Base-by-base conservation (phyloP, 2,113 vertebrate species). In the Oophaga pumilio region DNA sequence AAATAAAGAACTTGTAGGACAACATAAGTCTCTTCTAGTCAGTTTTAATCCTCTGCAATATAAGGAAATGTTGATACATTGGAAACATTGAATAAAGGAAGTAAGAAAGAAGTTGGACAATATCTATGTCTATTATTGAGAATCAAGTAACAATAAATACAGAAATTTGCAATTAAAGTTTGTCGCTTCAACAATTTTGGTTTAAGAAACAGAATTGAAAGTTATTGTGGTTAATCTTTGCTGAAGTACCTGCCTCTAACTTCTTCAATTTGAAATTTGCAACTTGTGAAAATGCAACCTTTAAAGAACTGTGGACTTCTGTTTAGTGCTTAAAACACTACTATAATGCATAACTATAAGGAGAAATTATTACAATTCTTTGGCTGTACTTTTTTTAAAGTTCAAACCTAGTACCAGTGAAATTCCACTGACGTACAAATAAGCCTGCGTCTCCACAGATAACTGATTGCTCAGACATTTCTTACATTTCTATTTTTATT, bases 401-500 rank as follows among this genome's bases (percentile, higher is more conserved):
- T 74, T 86, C 84, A 86, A 64, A 64, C 57, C 43, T 86, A 60
- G 28, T 57, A 77, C 57, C 50, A 78, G 59, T 76, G 59, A 86
- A 86, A 66, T 78, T 64, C 74, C 76, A 76, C 74, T 86, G 74
- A 77, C 43, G 60, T 86, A 64, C 73, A 86, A 86, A 86, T 66
- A 83, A 83, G 81, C 81, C 43, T 13, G 50, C 28, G 53, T 57
- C 57, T 85, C 22, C n/a, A 22, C 84, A 86, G 43, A 66, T 86
- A 62, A 78, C 74, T 86, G 73, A 77, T 76, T 86, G 84, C 73
- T 62, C 49, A 50, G 84, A 86, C 43, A 64, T 43, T 77, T 78
- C 84, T 77, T 76, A 64, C 84, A 86, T 86, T 76, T 77, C 84
- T 86, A 86, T 86, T 86, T 86, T 77, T 86, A 78, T 64, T 64